Base-by-base conservation (phyloP, 2,797 vertebrate genomes). In the Columba guinea region DNA sequence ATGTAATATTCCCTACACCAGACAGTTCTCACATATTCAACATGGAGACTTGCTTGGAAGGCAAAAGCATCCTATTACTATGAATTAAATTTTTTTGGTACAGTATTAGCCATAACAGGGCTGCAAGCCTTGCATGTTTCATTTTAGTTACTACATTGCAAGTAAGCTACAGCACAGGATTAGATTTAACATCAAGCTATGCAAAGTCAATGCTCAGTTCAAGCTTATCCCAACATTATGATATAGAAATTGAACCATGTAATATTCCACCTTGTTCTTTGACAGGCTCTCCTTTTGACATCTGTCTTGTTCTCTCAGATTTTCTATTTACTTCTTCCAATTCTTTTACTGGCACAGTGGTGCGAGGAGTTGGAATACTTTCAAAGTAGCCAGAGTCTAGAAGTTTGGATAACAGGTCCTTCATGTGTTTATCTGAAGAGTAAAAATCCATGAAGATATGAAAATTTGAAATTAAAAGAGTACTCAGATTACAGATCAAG, bases 321-420 rank as follows among this genome's bases (percentile, higher is more conserved):
- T 97, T 97, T 93, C 92, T 96, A 32, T 92, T 84, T 26, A 94
- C 81, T 94, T 97, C 97, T 75, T 96, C 96, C 51, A 96, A 16
- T 84, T 94, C 91, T 81, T 97, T 93, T 62, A 98, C 93, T 52
- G 97, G 94, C 74, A 95, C 89, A 74, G 96, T 94, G 68, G 84
- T 98, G 51, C 97, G 97, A 94, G 98, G 98, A 96, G 97, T 94
- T 1, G 98, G 98, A 91, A 99, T 97, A 97, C 96, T 97, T 95
- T 98, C 98, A 98, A 99, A 99, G 97, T 99, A 99, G 53, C 98
- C 97, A 94, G 97, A 99, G 77, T 98, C 98, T 92, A 99, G 91
- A 93, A 99, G 97, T 84, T 96, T 98, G 62, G 97, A 97, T 63
- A 99, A 97, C 71, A 99, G 97, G 48, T 99, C 98, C 97, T 99